Evolutionary conservation across 2,113 vertebrate genomes (phyloP).

Genomic region (Antigone vipio): DNA sequence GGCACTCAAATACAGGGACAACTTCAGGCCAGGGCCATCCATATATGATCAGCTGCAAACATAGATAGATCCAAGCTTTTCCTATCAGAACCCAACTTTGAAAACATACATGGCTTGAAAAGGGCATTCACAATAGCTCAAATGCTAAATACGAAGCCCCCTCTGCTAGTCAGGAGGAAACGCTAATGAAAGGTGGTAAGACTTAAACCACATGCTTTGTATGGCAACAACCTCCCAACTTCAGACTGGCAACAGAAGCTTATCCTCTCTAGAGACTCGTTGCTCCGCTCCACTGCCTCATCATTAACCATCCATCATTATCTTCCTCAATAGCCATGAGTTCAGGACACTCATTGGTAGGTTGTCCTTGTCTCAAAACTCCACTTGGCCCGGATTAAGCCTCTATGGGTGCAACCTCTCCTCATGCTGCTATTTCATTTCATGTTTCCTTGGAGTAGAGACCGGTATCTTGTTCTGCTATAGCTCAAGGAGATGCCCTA

Average conservation of each 20-base stretch:
- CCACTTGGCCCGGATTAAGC: neutral
- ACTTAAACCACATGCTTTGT: neutral
- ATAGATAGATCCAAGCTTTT: neutral
- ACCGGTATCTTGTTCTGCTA: neutral
- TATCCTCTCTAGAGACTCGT: neutral
- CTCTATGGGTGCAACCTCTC: neutral
- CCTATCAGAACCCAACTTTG: neutral
- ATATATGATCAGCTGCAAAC: neutral
- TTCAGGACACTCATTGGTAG: neutral
- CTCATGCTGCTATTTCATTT: neutral
- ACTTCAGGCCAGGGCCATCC: neutral
- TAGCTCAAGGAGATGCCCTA: neutral
- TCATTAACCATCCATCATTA: neutral
- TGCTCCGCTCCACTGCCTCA: fast-evolving
- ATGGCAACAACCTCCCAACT: neutral
- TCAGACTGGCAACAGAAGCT: neutral
- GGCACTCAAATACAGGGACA: neutral
- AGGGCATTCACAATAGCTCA: neutral
- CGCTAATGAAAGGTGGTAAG: neutral
- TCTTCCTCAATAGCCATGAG: neutral
- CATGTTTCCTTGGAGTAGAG: neutral
- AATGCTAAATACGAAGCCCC: neutral
- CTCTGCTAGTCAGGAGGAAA: neutral
- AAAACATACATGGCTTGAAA: neutral
- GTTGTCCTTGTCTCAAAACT: neutral